Base-by-base conservation (phyloP, 2,888 invertebrate species). In the Crepidodera aurea region DNA sequence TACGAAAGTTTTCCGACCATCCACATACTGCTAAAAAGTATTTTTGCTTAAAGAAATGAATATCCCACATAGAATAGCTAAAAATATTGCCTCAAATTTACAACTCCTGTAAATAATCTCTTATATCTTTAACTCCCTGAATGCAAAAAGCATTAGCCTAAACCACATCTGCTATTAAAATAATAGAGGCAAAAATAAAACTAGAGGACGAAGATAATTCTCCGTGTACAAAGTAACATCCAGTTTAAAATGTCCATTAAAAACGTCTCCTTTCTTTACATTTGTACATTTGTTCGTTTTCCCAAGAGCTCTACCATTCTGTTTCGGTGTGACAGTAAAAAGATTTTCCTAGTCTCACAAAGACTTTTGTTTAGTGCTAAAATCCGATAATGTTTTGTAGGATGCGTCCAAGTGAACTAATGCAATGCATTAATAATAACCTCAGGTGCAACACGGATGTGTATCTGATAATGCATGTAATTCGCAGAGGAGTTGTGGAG, bases 401-500 rank as follows among this genome's bases (percentile, higher is more conserved):
- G 46, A 56, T 46, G 56, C 56, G 50, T 37, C 37, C 56, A 32
- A 57, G 37, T 27, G 39, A 57, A 27, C 57, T 57, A 57, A 57
- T 57, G 57, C 48, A 57, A 57, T 57, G 50, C 57, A 57, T 57
- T 57, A 57, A 57, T 57, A 57, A 57, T 57, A 57, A 34, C 48
- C 32, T 22, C 48, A 57, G 57, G 57, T 57, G 57, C 57, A 50
- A 39, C 48, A 15, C 12, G 46, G 46, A 56, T 55, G 46, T 55
- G 25, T 46, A 46, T 25, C 56, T 48, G 57, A 57, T 57, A 57
- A 57, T 57, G 57, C 48, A 48, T 16, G 48, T 50, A 50, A 48
- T 16, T 57, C 57, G 25, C 57, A 6, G 37, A 57, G 57, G 39
- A 57, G 39, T 39, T 48, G 44, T 13, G 56, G 46, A 56, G 22